Evolutionary conservation across 2,113 vertebrate species (phyloP).

Genomic region (Mormoops blainvillei): DNA sequence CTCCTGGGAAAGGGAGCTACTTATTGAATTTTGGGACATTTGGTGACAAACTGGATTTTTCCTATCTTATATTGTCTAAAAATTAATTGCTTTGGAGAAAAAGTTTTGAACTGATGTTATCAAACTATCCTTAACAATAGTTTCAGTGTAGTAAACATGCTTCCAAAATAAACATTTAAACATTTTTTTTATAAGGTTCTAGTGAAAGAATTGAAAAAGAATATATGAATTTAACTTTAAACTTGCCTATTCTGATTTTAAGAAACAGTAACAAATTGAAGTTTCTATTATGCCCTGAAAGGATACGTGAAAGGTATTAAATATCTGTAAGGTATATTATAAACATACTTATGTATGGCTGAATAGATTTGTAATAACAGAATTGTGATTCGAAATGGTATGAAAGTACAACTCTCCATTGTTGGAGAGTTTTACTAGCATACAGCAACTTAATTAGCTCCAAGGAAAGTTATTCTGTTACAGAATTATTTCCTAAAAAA

Average conservation of each 20-base stretch:
- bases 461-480: neutral
- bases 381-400: neutral
- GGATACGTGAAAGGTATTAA: neutral
- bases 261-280: neutral
- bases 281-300: neutral
- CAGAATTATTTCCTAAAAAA: slow-evolving; percentile 28
- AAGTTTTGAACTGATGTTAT: neutral
- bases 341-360: neutral
- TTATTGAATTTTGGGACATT: slow-evolving; percentile 35
- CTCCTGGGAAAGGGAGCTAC: slow-evolving; percentile 69
- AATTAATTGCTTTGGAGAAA: neutral
- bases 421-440: neutral
- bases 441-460: neutral
- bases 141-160: neutral
- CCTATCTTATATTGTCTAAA: slow-evolving; percentile 7
- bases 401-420: neutral
- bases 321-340: neutral
- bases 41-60: slow-evolving; percentile 17
- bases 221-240: neutral
- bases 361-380: neutral
- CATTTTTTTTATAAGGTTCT: neutral
- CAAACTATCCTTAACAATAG: neutral
- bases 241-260: neutral
- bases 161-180: slow-evolving; percentile 18
- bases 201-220: neutral